A percentile compares a stretch with the other conserved stretches of the same genome.
phyloP scores from a whole-genome alignment of 2,113 vertebrate genomes.

The Pteropus alecto region DNA sequence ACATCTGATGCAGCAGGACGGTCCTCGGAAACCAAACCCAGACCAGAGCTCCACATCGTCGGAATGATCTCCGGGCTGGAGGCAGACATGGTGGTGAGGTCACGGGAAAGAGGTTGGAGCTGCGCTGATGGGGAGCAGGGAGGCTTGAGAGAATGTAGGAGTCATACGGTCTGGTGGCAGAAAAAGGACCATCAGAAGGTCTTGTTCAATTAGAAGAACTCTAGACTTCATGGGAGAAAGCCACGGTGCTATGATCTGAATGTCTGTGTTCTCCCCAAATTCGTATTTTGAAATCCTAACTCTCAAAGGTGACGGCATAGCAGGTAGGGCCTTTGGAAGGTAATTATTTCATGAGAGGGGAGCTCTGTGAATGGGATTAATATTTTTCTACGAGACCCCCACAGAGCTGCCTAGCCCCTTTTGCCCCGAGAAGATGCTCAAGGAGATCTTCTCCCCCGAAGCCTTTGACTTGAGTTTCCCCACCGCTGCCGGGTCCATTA shows the following conservation, averaged over 20 bases:
- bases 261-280: not conserved
- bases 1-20: rapidly evolving
- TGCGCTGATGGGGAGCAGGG: not conserved
- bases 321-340: not conserved
- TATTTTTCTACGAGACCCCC: not conserved
- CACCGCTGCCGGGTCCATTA: not conserved
- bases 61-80: not conserved
- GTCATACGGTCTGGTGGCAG: not conserved
- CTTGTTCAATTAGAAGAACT: not conserved
- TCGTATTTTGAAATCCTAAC: not conserved
- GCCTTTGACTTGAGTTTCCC: not conserved
- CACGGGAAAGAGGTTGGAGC: not conserved
- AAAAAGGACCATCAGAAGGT: not conserved
- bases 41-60: rapidly evolving
- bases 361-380: not conserved
- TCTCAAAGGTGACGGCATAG: not conserved
- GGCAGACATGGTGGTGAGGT: no score
- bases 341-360: not conserved
- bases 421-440: no score
- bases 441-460: not conserved
- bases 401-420: not conserved
- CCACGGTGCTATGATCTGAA: not conserved
- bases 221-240: not conserved
- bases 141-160: not conserved
- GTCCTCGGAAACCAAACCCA: not conserved